Percentiles rank a stretch among this genome's conserved stretches.
Evolutionary conservation across 2,797 vertebrate species (phyloP).

Genomic region (Protosalanx chinensis): DNA sequence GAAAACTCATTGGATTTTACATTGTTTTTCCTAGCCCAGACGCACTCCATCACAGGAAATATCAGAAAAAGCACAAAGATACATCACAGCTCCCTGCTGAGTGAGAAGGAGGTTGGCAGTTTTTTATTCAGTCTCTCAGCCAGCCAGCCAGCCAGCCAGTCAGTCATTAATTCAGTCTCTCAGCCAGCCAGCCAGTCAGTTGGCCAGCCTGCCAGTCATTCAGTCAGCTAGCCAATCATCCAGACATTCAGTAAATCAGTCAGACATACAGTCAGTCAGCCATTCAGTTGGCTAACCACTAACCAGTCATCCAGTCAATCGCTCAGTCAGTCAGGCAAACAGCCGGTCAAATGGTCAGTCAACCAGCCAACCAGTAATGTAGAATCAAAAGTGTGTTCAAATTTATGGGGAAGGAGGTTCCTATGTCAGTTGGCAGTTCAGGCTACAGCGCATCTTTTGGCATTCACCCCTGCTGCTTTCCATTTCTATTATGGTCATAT

Average conservation of each 20-base stretch:
- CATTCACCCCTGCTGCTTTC: slow-evolving; percentile 48
- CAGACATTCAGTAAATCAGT: not conserved
- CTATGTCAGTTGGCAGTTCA: slow-evolving; percentile 56
- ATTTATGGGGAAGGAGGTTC: slow-evolving; percentile 20
- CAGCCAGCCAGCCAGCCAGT: slow-evolving; percentile 15
- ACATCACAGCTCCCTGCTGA: not conserved
- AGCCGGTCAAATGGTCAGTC: too few relatives aligned
- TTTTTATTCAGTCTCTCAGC: not conserved
- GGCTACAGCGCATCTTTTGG: slow-evolving; percentile 39
- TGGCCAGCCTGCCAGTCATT: too few relatives aligned
- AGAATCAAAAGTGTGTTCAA: slow-evolving; percentile 20
- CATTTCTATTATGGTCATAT: slow-evolving; percentile 58
- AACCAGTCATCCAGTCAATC: too few relatives aligned
- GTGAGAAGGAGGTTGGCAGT: slow-evolving; percentile 4
- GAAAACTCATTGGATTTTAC: slow-evolving; percentile 9
- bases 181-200: too few relatives aligned
- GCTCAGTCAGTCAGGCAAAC: too few relatives aligned
- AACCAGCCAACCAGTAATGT: not conserved
- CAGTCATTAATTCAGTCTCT: too few relatives aligned
- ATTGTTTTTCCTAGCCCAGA: not conserved
- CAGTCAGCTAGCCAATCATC: too few relatives aligned
- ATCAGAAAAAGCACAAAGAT: not conserved
- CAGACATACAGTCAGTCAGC: slow-evolving; percentile 12
- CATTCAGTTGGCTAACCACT: too few relatives aligned
- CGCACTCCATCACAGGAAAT: not conserved